Percentiles rank a stretch among this genome's conserved stretches.
phyloP scores from a whole-genome alignment of 2,797 vertebrate species.

The Clarias pachynema region DNA sequence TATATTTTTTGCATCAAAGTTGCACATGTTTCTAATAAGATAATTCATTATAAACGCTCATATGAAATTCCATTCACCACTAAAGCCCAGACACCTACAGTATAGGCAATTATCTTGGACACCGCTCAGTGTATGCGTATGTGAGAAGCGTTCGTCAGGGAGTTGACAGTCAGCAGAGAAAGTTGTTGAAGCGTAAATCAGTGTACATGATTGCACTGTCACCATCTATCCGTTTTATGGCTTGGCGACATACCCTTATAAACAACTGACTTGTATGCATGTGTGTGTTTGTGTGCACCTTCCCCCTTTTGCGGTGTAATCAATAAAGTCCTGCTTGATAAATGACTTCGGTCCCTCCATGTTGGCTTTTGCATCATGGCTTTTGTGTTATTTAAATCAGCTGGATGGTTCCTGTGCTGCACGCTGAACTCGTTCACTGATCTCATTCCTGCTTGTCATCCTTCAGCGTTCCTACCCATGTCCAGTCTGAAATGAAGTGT shows the following conservation, averaged over 20 bases:
- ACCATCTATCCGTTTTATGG: conserved; percentile 42
- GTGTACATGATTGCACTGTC: conserved; percentile 44
- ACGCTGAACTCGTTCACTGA: conserved; percentile 6
- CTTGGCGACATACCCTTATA: conserved; percentile 28
- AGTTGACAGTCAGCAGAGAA: conserved; percentile 35
- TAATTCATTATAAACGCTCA: conserved; percentile 24
- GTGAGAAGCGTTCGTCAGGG: conserved; percentile 9
- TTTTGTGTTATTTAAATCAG: conserved; percentile 41
- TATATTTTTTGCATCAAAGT: not conserved
- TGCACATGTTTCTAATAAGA: conserved; percentile 24
- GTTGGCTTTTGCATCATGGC: conserved; percentile 1
- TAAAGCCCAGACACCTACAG: conserved; percentile 4
- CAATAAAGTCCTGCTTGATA: conserved; percentile 35
- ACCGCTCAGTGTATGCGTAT: conserved; percentile 2
- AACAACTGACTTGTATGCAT: conserved; percentile 14
- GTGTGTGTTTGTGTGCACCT: conserved; percentile 30
- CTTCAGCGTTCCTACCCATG: conserved; percentile 17
- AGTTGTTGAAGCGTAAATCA: conserved; percentile 39
- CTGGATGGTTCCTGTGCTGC: conserved; percentile 5
- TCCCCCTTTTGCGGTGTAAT: conserved; percentile 3
- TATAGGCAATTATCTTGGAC: conserved; percentile 11
- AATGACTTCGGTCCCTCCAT: conserved; percentile 26
- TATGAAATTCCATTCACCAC: conserved; percentile 13
- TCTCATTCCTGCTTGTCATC: conserved; percentile 35
- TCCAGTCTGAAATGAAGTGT: conserved; percentile 32